Percentiles rank a stretch among this genome's conserved stretches.
These are phyloP conservation scores for Anabacerthia variegaticeps DNA, from an alignment of 2,797 vertebrate genomes.

Conservation along the genomic window DNA sequence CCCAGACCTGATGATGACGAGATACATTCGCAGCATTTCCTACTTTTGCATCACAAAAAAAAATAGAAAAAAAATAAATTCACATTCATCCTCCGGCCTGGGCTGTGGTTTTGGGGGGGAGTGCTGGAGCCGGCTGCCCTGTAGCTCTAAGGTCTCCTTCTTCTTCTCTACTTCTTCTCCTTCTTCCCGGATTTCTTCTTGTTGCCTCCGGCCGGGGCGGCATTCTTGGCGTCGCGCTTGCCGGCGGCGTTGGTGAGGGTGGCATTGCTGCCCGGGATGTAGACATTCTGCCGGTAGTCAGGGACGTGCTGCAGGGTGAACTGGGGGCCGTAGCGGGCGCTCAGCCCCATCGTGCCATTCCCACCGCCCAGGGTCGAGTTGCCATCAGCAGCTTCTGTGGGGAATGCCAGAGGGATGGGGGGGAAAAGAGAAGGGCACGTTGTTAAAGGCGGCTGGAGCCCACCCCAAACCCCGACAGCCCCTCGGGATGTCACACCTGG, in stretches of 20 bases:
- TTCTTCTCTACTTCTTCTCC: conserved; percentile 91
- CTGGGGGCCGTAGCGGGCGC: conserved; percentile 93
- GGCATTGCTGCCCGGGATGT: conserved; percentile 96
- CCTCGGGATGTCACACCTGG: neutral
- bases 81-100: conserved; percentile 73
- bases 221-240: conserved; percentile 82
- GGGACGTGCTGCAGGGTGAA: conserved; percentile 98
- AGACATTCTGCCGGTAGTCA: conserved; percentile 97
- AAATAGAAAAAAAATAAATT: neutral
- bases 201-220: conserved; percentile 83
- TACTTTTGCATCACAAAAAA: conserved; percentile 13
- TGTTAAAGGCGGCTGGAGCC: neutral
- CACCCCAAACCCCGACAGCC: neutral
- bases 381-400: conserved; percentile 89
- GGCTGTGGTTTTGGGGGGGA: conserved; percentile 69
- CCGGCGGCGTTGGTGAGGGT: conserved; percentile 90
- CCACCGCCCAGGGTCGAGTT: conserved; percentile 86
- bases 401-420: neutral
- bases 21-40: conserved; percentile 66
- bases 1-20: conserved; percentile 54
- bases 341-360: conserved; percentile 94
- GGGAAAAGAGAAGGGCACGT: neutral
- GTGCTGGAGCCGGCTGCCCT: conserved; percentile 71
- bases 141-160: conserved; percentile 65
- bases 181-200: conserved; percentile 99